Base-by-base conservation (phyloP, 2,888 invertebrate species). In the Crossocerus cetratus region DNA sequence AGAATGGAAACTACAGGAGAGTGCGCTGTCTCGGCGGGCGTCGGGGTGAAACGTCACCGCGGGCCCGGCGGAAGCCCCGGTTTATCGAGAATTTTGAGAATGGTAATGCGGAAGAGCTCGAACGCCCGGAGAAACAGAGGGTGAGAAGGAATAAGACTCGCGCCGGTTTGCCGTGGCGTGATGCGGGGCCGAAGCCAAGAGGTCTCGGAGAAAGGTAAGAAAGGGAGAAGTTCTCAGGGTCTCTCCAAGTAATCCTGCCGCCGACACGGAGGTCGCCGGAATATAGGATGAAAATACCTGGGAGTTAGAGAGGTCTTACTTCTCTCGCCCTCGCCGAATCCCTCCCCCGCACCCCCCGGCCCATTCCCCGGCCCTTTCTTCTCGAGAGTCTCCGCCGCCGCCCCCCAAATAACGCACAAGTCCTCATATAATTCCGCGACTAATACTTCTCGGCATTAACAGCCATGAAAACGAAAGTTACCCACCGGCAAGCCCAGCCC, bases 211-310 rank as follows among this genome's bases (percentile, higher is more conserved):
- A 72, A 77, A 72, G 79, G 81, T 71, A 80, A 83, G 80, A 84
- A 84, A 86, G 82, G 83, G 82, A 84, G 86, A 87, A 89, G 86
- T 90, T 89, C 86, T 83, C 84, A 77, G 84, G 86, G 86, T 86
- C 86, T 86, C 84, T 83, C 75, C 77, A 81, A 89, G 88, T 89
- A 89, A 89, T 89, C 89, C 88, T 86, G 77, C 82, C 63, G 73
- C 68, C 69, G 84, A 85, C 75, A 82, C 81, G 77, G 80, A 85
- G 86, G 83, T 86, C 85, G 82, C 82, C 32, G 80, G 86, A 89
- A 89, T 89, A 88, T 88, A 87, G 88, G 89, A 89, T 89, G 89
- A 90, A 89, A 90, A 90, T 89, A 89, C 89, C 89, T 88, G 86
- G 32, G 88, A 89, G 89, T 89, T 89, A 87, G 88, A 86, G 84